A percentile compares a stretch with the other conserved stretches of the same genome.
Conservation (phyloP, 1,140 invertebrate genomes). For the Drosophila sproati region DNA sequence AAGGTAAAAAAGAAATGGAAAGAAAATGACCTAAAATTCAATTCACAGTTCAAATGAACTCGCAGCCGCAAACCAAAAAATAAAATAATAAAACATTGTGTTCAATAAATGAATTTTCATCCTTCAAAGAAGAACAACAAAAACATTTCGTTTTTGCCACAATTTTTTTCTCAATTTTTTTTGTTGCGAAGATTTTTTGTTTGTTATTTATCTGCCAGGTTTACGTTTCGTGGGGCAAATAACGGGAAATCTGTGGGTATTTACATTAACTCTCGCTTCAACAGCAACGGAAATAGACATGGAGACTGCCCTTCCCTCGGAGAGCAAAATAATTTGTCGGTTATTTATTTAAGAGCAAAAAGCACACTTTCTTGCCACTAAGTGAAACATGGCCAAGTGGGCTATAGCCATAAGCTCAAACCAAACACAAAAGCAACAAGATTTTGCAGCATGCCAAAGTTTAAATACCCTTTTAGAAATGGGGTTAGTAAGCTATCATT, state of each 20-base stretch:
- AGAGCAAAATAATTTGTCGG: slow-evolving; percentile 11
- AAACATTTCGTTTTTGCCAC: background rate
- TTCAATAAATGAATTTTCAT: slow-evolving; percentile 16
- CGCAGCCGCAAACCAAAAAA: slow-evolving; percentile 1
- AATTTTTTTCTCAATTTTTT: slow-evolving; percentile 7
- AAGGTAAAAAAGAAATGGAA: slow-evolving; percentile 9
- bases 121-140: slow-evolving; percentile 10
- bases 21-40: slow-evolving; percentile 28
- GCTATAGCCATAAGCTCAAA: slow-evolving; percentile 10
- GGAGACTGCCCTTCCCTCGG: background rate
- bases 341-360: slow-evolving; percentile 31
- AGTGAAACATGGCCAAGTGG: slow-evolving; percentile 47
- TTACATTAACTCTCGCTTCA: slow-evolving; percentile 57
- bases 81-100: slow-evolving; percentile 1
- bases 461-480: too few relatives aligned
- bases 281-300: slow-evolving; percentile 6
- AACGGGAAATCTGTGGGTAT: slow-evolving; percentile 51
- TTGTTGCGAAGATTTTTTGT: background rate
- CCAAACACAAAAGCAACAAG: slow-evolving; percentile 25
- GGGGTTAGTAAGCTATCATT: too few relatives aligned
- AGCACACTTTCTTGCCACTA: slow-evolving; percentile 39
- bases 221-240: slow-evolving; percentile 22
- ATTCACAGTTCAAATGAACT: slow-evolving; percentile 50
- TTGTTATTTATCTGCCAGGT: slow-evolving; percentile 21
- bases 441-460: too few relatives aligned